These are phyloP conservation scores for Apostichopus parvimensis DNA, from an alignment of 35 echinoderm and acorn worm genomes.

Conservation along the genomic window DNA sequence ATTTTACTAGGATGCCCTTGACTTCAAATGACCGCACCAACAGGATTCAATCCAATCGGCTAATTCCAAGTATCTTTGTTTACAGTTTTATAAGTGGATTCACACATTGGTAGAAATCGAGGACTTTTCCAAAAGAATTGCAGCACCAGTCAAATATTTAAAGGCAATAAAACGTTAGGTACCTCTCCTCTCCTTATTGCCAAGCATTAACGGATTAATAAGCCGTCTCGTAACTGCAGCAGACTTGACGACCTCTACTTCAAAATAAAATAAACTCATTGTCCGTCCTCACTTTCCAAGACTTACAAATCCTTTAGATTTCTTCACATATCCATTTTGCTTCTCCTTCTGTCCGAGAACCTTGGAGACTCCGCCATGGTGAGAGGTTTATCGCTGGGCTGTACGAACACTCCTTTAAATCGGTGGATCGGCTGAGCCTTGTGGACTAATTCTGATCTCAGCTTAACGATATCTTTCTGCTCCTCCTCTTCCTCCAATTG, in stretches of 20 bases:
- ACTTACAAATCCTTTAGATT: not conserved
- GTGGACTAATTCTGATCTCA: constrained; percentile 49
- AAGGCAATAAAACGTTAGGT: no score
- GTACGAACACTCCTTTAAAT: constrained; percentile 71
- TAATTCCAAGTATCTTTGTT: no score
- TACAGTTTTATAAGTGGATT: no score
- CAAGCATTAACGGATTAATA: no score
- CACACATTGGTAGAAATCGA: no score
- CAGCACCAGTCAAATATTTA: not conserved
- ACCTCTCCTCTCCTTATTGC: no score
- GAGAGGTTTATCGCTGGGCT: constrained; percentile 69
- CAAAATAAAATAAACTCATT: not conserved
- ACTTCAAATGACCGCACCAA: no score
- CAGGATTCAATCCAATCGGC: no score
- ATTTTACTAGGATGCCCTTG: no score
- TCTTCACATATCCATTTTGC: constrained; percentile 9
- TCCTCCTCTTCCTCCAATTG: constrained; percentile 62
- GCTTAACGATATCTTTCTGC: constrained; percentile 20
- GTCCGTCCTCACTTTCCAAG: not conserved
- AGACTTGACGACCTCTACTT: no score
- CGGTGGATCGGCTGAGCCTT: constrained; percentile 75
- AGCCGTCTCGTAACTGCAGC: no score
- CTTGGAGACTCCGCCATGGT: constrained; percentile 70
- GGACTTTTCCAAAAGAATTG: no score
- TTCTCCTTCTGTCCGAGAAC: constrained; percentile 69